Conservation (phyloP, 2,797 vertebrate genomes). For the Martes flavigula region DNA sequence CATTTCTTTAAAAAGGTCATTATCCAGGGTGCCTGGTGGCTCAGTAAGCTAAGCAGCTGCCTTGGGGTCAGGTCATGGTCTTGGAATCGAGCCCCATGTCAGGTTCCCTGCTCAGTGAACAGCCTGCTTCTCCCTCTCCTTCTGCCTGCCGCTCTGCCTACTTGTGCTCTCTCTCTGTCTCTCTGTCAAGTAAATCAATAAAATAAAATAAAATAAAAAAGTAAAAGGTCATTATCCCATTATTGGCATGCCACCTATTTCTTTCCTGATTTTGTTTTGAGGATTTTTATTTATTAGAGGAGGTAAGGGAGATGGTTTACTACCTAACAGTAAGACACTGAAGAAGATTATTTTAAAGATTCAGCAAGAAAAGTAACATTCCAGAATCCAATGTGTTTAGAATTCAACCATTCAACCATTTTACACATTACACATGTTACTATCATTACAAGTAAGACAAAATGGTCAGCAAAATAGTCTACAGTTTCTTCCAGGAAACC, state of each 20-base stretch:
- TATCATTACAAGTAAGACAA: slow-evolving; percentile 14
- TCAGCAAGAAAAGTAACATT: slow-evolving; percentile 27
- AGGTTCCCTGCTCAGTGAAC: too few species aligned
- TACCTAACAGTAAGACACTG: neutral
- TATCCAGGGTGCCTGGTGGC: neutral
- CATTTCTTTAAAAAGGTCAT: slow-evolving; percentile 20
- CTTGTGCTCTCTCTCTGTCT: too few species aligned
- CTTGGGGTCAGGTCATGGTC: too few species aligned
- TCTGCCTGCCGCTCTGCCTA: too few species aligned
- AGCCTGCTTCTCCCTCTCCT: too few species aligned
- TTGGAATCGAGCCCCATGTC: too few species aligned
- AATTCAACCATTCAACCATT: slow-evolving; percentile 35
- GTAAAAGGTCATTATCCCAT: neutral
- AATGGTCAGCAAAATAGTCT: slow-evolving; percentile 8
- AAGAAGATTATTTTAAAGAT: slow-evolving; percentile 35
- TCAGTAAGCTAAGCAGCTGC: too few species aligned
- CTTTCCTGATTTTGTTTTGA: slow-evolving; percentile 23
- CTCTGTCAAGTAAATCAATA: too few species aligned
- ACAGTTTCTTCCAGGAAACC: neutral
- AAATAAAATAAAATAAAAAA: too few species aligned
- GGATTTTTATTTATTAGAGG: slow-evolving; percentile 18
- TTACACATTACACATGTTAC: neutral
- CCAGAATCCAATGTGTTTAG: slow-evolving; percentile 3
- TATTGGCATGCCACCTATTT: slow-evolving; percentile 31
- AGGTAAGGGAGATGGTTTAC: neutral